phyloP scores from a whole-genome alignment of 2,113 vertebrate genomes.

The Nyctereutes procyonoides region DNA sequence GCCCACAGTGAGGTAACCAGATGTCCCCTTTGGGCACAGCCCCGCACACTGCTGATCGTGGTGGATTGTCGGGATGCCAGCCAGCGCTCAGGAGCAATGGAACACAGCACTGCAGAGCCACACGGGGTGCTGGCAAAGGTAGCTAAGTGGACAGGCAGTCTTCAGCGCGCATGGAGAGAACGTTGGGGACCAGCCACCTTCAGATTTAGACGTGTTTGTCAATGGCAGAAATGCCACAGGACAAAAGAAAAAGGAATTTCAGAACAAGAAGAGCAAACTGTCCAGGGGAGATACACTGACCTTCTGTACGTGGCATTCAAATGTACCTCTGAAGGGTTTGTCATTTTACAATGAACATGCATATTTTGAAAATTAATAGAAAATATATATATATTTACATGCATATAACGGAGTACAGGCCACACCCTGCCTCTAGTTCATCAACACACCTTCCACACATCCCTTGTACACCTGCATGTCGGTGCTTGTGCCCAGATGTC shows the following conservation, averaged over 20 bases:
- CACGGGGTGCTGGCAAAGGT: not conserved
- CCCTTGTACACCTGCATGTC: not conserved
- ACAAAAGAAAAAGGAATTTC: not conserved
- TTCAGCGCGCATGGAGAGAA: rapidly evolving
- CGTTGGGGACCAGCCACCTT: rapidly evolving
- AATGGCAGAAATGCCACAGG: not conserved
- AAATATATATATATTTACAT: not conserved
- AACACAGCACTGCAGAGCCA: not conserved
- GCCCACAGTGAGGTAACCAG: not conserved
- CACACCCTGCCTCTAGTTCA: not conserved
- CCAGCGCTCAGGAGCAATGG: not conserved
- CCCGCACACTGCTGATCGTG: not conserved
- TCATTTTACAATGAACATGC: not conserved
- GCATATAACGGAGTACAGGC: not conserved
- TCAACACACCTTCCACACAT: not conserved
- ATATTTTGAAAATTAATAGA: not conserved
- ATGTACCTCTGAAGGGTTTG: not conserved
- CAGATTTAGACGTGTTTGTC: not conserved
- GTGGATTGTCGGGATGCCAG: not conserved
- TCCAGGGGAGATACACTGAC: too few species aligned
- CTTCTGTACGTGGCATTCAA: not conserved
- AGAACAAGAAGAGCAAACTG: not conserved
- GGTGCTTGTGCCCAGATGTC: not conserved
- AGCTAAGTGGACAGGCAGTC: rapidly evolving
- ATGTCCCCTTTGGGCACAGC: not conserved